A percentile compares a stretch with the other conserved stretches of the same genome.
Conservation (phyloP, 2,113 vertebrate species). For the Eptatretus burgeri region DNA sequence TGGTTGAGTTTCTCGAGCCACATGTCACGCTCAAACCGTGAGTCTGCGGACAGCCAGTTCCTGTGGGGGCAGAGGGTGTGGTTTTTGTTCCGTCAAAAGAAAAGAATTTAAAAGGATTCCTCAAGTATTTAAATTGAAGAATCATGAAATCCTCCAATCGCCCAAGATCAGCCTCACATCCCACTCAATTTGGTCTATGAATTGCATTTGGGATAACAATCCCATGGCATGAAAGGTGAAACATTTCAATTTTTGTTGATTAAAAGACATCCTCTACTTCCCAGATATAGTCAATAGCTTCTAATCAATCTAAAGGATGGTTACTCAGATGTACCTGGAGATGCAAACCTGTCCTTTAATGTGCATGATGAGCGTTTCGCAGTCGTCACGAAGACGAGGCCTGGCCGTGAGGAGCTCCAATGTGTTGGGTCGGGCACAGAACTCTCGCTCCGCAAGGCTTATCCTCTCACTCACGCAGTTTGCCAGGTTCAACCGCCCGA, state of each 20-base stretch:
- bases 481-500: conserved; percentile 55
- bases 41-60: conserved; percentile 93
- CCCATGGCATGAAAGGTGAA: background rate
- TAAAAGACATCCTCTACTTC: background rate
- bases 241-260: background rate
- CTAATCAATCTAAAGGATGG: no score
- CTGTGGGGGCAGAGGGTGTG: conserved; percentile 15
- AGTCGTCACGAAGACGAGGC: conserved; percentile 53
- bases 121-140: background rate
- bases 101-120: background rate
- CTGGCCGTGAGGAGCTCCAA: conserved; percentile 68
- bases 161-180: no score
- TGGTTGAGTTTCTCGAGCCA: conserved; percentile 94
- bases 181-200: no score
- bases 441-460: conserved; percentile 64
- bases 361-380: conserved; percentile 66
- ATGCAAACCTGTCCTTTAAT: conserved; percentile 23
- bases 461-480: conserved; percentile 54
- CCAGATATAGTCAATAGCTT: no score
- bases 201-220: background rate
- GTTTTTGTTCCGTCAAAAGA: background rate
- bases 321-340: conserved; percentile 39
- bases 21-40: conserved; percentile 67
- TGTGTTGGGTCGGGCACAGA: conserved; percentile 69
- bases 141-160: background rate